These are phyloP conservation scores for Oscheius sp. DNA, from an alignment of 1,140 invertebrate genomes.

Conservation along the genomic window DNA sequence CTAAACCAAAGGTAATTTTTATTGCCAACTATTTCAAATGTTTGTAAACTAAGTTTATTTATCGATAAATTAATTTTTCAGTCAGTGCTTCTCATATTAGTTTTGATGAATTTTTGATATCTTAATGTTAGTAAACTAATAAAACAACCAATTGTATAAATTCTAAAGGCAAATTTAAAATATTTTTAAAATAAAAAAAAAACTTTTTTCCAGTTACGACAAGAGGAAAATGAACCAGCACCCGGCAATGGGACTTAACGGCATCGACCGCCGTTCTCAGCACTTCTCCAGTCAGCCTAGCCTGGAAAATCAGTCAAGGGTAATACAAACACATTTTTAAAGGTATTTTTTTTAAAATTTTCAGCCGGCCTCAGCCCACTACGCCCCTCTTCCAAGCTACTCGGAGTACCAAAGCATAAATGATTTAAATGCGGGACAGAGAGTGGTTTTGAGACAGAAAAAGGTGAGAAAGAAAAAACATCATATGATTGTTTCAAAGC, in stretches of 20 bases:
- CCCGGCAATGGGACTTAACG: not conserved
- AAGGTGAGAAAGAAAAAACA: too few species aligned
- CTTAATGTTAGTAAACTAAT: too few species aligned
- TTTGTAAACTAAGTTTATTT: not conserved
- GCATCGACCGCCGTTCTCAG: not conserved
- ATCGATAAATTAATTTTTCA: too few species aligned
- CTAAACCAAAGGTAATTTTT: not conserved
- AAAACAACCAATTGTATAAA: too few species aligned
- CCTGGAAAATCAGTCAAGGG: not conserved
- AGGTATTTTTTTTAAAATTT: not conserved
- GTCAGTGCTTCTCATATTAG: too few species aligned
- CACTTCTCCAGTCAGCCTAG: constrained; percentile 1
- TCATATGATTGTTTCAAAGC: too few species aligned
- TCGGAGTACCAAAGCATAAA: not conserved
- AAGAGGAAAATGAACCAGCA: not conserved
- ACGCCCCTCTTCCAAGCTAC: not conserved
- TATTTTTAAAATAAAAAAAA: too few species aligned
- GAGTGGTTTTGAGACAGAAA: not conserved
- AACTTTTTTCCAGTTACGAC: not conserved
- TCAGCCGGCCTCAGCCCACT: not conserved
- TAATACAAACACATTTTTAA: not conserved
- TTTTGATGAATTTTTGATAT: too few species aligned
- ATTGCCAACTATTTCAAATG: not conserved
- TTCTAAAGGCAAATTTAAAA: too few species aligned
- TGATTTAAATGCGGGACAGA: not conserved